These are phyloP conservation scores for Leucoma salicis DNA, from an alignment of 2,888 invertebrate genomes.

Conservation along the genomic window DNA sequence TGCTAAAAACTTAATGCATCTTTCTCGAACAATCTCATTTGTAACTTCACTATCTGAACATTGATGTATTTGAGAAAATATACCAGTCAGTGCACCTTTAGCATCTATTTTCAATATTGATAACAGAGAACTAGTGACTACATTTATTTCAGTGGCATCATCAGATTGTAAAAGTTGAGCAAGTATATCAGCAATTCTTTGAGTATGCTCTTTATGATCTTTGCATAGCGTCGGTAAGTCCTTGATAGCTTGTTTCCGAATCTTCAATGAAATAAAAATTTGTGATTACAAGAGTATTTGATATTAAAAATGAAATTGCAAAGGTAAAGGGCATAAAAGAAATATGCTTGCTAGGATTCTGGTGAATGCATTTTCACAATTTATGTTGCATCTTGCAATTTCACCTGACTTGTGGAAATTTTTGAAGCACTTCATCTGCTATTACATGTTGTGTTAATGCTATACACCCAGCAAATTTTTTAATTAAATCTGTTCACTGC, in stretches of 20 bases:
- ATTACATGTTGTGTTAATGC: too few relatives aligned
- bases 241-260: constrained; percentile 96
- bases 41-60: constrained; percentile 76
- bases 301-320: neutral
- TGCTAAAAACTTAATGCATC: constrained; percentile 93
- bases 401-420: too few relatives aligned
- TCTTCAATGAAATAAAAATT: constrained; percentile 77
- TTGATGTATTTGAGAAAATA: constrained; percentile 82
- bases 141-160: constrained; percentile 90
- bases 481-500: too few relatives aligned
- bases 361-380: too few relatives aligned
- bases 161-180: constrained; percentile 95
- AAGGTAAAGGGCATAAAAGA: neutral
- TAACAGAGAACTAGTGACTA: constrained; percentile 91
- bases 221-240: constrained; percentile 94
- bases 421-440: too few relatives aligned
- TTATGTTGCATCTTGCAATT: too few relatives aligned
- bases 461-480: too few relatives aligned
- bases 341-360: neutral
- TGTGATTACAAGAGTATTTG: neutral
- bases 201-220: constrained; percentile 90
- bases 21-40: constrained; percentile 89
- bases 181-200: constrained; percentile 94
- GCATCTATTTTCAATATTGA: constrained; percentile 89
- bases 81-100: constrained; percentile 81